Evolutionary conservation across 2,888 invertebrate genomes (phyloP).

Genomic region (Parelbella ahira): DNA sequence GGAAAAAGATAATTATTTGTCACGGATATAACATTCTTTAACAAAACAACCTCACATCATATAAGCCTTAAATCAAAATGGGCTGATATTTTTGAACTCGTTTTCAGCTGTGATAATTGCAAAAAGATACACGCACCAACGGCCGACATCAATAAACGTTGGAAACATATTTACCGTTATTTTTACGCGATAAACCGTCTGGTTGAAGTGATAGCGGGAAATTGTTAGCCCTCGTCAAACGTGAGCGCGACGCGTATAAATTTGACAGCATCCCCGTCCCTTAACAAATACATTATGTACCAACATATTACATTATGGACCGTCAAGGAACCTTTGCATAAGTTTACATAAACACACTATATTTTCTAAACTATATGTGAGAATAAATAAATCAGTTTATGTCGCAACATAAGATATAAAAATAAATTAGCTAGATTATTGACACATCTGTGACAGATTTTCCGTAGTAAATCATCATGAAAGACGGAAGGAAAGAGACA

Average conservation of each 20-base stretch:
- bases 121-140: background rate
- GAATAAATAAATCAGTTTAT: too few species aligned
- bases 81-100: slow-evolving; percentile 26
- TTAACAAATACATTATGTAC: too few species aligned
- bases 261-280: slow-evolving; percentile 43
- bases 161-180: slow-evolving; percentile 37
- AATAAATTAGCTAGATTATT: too few species aligned
- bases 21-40: background rate
- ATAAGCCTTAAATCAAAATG: background rate
- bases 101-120: slow-evolving; percentile 6
- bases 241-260: slow-evolving; percentile 45
- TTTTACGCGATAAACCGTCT: slow-evolving; percentile 39
- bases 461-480: too few species aligned
- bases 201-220: slow-evolving; percentile 32
- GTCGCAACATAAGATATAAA: too few species aligned
- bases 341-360: too few species aligned
- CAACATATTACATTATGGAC: too few species aligned
- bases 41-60: background rate
- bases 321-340: too few species aligned
- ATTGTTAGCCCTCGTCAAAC: slow-evolving; percentile 55
- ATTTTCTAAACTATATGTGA: too few species aligned
- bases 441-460: too few species aligned
- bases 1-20: too few species aligned
- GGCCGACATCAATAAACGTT: slow-evolving; percentile 17
- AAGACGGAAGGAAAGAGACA: too few species aligned